Percentiles rank a stretch among this genome's conserved stretches.
phyloP scores from a whole-genome alignment of 2,113 vertebrate genomes.

The Hylia prasina region DNA sequence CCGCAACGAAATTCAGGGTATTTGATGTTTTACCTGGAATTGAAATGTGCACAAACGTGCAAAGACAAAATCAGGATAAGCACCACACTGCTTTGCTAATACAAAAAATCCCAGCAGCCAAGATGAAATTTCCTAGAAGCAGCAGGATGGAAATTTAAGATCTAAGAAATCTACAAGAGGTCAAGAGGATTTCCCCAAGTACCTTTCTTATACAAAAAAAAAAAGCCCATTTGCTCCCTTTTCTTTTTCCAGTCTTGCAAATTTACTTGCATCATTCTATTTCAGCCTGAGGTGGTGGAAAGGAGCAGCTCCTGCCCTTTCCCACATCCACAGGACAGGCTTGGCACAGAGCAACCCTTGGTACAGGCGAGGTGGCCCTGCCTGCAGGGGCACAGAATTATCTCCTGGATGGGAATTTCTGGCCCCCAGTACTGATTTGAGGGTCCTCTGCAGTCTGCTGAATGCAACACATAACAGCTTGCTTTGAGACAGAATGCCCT shows the following conservation, averaged over 20 bases:
- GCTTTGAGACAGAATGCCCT: not conserved
- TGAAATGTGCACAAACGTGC: not conserved
- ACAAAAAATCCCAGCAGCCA: not conserved
- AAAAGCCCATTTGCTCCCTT: not conserved
- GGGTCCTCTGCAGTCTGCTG: not conserved
- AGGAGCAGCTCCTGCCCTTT: not conserved
- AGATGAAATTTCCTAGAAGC: not conserved
- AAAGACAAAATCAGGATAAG: not conserved
- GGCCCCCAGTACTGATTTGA: not conserved
- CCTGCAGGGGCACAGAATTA: not conserved
- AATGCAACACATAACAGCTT: not conserved
- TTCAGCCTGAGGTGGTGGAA: not conserved
- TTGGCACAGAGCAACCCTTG: not conserved
- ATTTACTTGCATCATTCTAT: not conserved
- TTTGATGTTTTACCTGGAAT: constrained; percentile 72
- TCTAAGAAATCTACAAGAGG: not conserved
- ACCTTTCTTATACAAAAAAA: not conserved
- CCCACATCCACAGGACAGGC: not conserved
- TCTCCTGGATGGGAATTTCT: not conserved
- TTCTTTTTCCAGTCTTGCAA: not conserved
- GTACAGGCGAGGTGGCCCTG: not conserved
- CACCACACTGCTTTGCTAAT: not conserved
- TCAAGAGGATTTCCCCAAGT: not conserved
- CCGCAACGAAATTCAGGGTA: constrained; percentile 70
- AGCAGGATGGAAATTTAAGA: not conserved